A percentile compares a stretch with the other conserved stretches of the same genome.
Conservation (phyloP, 64 coral and sea anemone species). For the Trachythela sp. region DNA sequence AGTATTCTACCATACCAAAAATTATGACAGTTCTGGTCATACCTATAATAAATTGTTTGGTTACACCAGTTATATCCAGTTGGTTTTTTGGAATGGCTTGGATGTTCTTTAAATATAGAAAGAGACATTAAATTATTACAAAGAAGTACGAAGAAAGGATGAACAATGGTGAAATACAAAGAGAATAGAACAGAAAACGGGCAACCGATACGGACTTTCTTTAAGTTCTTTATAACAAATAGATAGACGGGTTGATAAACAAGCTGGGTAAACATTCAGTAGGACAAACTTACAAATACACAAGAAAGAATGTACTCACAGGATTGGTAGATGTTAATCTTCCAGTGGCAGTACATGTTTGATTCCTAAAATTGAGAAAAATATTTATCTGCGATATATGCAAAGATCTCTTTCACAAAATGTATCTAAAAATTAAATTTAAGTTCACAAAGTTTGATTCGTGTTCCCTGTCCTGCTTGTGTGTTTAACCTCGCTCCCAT, state of each 20-base stretch:
- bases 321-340: background rate
- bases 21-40: background rate
- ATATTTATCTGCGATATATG: background rate
- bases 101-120: conserved; percentile 56
- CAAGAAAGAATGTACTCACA: background rate
- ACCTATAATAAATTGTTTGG: conserved; percentile 61
- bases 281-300: too few species aligned
- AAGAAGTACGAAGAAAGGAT: background rate
- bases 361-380: background rate
- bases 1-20: too few species aligned
- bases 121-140: background rate
- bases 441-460: too few species aligned
- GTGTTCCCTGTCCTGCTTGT: too few species aligned
- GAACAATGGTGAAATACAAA: background rate
- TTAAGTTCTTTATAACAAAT: too few species aligned
- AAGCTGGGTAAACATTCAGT: too few species aligned
- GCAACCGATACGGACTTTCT: too few species aligned
- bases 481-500: too few species aligned
- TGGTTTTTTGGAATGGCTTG: conserved; percentile 69
- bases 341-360: background rate
- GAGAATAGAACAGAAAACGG: background rate
- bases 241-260: too few species aligned
- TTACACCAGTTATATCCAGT: conserved; percentile 42
- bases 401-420: background rate
- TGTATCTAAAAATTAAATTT: too few species aligned